These are phyloP conservation scores for Amblyteles armatorius DNA, from an alignment of 2,888 invertebrate species.

Conservation along the genomic window DNA sequence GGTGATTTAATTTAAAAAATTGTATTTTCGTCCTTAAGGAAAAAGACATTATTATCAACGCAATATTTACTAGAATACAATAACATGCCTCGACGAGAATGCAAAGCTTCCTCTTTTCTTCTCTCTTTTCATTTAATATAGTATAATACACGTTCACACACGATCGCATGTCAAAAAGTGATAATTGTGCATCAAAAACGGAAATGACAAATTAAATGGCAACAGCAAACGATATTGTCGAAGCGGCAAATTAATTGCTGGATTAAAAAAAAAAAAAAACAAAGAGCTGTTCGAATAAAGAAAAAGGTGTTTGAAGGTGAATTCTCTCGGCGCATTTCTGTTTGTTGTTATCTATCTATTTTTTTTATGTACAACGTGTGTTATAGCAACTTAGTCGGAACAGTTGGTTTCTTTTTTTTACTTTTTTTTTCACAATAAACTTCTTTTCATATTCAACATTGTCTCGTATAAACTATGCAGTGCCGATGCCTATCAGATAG, in stretches of 20 bases:
- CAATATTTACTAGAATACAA: conserved; percentile 45
- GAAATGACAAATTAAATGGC: conserved; percentile 67
- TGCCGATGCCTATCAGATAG: conserved; percentile 79
- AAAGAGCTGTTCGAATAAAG: conserved; percentile 30
- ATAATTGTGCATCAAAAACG: conserved; percentile 77
- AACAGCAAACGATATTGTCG: conserved; percentile 69
- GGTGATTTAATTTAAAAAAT: conserved; percentile 79
- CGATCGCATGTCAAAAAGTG: conserved; percentile 59
- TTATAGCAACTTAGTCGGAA: conserved; percentile 75
- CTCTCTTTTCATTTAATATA: conserved; percentile 28
- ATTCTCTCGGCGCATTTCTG: conserved; percentile 62
- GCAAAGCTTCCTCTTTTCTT: conserved; percentile 68
- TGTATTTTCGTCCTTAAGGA: conserved; percentile 73
- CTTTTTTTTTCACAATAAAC: conserved; percentile 69
- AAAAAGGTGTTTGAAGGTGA: conserved; percentile 62
- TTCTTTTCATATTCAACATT: conserved; percentile 74
- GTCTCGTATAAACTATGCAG: conserved; percentile 80
- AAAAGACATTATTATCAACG: conserved; percentile 68
- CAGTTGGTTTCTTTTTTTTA: conserved; percentile 64
- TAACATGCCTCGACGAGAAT: conserved; percentile 70
- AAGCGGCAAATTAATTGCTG: conserved; percentile 74
- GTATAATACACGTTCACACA: conserved; percentile 55
- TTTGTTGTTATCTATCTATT: conserved; percentile 67
- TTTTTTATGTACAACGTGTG: conserved; percentile 76
- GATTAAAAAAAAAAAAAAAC: conserved; percentile 72